phyloP scores from a whole-genome alignment of 2,797 vertebrate species.

The Thamnophis elegans region DNA sequence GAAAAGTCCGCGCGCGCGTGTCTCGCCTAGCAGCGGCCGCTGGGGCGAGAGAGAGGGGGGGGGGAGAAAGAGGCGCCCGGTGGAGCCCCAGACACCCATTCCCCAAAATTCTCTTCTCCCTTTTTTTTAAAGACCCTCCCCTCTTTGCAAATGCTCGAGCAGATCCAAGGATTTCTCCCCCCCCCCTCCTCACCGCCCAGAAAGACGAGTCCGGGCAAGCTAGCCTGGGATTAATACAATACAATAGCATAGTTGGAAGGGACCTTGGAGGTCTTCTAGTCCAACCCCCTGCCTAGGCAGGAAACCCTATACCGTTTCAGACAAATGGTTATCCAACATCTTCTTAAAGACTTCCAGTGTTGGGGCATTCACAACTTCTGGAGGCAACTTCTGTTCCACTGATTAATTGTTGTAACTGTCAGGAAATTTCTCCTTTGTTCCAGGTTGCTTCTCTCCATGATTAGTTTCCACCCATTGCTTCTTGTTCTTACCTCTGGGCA shows the following conservation, averaged over 20 bases:
- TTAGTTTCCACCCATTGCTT: no score
- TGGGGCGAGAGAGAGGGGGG: neutral
- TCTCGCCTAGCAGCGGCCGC: neutral
- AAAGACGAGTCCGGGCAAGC: neutral
- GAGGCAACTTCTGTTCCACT: no score
- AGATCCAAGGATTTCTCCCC: neutral
- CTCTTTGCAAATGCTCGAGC: neutral
- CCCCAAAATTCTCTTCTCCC: neutral
- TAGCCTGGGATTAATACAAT: neutral
- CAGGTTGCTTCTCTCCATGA: no score
- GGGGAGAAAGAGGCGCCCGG: neutral
- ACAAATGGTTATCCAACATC: no score
- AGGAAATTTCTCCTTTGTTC: no score
- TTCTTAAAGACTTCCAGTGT: no score
- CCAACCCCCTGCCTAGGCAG: no score
- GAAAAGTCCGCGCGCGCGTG: neutral
- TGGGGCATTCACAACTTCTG: no score
- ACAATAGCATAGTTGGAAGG: neutral
- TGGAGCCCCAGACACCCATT: neutral
- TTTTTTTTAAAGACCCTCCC: no score
- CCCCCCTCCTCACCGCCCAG: neutral
- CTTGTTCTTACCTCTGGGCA: no score
- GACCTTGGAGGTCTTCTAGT: neutral
- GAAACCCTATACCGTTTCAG: no score
- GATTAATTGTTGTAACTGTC: no score